These are phyloP conservation scores for Abrostola tripartita DNA, from an alignment of 2,888 invertebrate species.

Conservation along the genomic window DNA sequence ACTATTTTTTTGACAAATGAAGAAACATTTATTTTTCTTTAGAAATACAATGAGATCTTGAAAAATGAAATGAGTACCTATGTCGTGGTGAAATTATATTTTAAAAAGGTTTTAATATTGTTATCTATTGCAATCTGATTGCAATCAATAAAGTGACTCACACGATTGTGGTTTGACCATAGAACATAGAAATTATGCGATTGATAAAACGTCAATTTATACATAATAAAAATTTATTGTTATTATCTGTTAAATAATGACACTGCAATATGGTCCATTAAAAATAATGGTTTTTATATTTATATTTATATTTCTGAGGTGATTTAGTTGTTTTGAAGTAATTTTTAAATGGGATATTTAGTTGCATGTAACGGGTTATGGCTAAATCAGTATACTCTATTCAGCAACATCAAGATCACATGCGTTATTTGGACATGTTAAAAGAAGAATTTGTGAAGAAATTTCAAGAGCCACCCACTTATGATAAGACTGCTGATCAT, in stretches of 20 bases:
- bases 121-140: background rate
- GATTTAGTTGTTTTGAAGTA: slow-evolving; percentile 50
- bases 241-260: slow-evolving; percentile 20
- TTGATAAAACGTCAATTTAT: background rate
- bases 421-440: slow-evolving; percentile 74
- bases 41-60: background rate
- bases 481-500: slow-evolving; percentile 80
- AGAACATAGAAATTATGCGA: too few relatives aligned
- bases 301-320: slow-evolving; percentile 60
- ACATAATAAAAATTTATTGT: background rate
- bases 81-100: too few relatives aligned
- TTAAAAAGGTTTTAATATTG: too few relatives aligned
- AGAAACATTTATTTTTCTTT: slow-evolving; percentile 1
- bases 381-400: slow-evolving; percentile 68
- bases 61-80: too few relatives aligned
- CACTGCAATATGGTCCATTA: slow-evolving; percentile 21
- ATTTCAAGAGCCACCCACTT: slow-evolving; percentile 55
- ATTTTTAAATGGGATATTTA: slow-evolving; percentile 67
- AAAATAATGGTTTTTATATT: slow-evolving; percentile 55
- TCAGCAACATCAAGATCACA: slow-evolving; percentile 75
- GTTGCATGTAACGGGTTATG: slow-evolving; percentile 65
- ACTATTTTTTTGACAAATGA: background rate
- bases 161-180: background rate
- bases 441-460: slow-evolving; percentile 74
- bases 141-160: too few relatives aligned